phyloP scores from a whole-genome alignment of 2,113 vertebrate genomes.

The Ailurus styani region DNA sequence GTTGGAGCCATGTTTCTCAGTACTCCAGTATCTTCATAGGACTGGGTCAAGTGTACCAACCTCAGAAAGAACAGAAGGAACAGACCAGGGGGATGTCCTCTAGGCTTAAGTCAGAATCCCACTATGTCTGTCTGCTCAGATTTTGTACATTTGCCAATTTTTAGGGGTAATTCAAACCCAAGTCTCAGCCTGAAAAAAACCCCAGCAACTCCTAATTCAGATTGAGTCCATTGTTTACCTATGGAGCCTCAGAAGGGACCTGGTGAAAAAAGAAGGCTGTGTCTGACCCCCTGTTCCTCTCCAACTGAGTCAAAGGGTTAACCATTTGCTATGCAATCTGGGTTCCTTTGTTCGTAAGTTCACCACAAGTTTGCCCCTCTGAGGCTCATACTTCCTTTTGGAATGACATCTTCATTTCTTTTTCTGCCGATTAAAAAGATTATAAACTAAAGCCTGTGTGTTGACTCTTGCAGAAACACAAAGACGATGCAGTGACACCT shows the following conservation, averaged over 20 bases:
- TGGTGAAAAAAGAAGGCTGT: background rate
- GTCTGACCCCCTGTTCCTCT: background rate
- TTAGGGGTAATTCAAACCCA: background rate
- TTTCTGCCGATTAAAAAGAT: conserved; percentile 29
- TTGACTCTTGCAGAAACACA: background rate
- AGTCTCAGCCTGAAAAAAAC: background rate
- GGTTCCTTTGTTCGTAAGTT: background rate
- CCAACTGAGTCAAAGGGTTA: background rate
- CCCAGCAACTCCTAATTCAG: background rate
- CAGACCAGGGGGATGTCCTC: background rate
- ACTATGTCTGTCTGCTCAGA: background rate
- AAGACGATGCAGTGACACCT: background rate
- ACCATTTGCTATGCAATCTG: background rate
- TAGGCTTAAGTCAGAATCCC: background rate
- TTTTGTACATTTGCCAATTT: background rate
- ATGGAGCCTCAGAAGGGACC: background rate
- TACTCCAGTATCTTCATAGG: background rate
- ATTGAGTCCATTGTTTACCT: background rate
- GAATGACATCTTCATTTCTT: background rate
- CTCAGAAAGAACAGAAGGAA: background rate
- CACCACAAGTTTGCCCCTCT: background rate
- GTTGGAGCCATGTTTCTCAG: background rate
- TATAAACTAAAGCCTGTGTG: background rate
- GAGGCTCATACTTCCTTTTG: background rate
- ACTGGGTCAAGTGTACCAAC: background rate